Evolutionary conservation across 2,888 invertebrate species (phyloP).

Genomic region (Cheilosia vernalis): DNA sequence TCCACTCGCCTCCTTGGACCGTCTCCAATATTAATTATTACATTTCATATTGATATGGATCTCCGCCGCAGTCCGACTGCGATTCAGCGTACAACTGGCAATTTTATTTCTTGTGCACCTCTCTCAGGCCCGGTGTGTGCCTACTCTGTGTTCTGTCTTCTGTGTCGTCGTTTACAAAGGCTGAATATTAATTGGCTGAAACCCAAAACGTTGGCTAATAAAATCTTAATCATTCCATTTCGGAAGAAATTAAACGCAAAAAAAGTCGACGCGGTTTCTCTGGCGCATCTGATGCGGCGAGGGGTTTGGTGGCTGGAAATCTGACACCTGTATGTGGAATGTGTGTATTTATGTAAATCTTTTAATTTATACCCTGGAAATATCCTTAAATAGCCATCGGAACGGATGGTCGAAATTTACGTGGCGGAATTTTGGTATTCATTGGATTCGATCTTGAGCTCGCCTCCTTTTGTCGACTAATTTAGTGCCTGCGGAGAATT

Average conservation of each 20-base stretch:
- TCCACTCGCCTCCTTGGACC: slow-evolving; percentile 47
- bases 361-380: slow-evolving; percentile 75
- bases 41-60: slow-evolving; percentile 72
- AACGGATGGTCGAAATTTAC: slow-evolving; percentile 67
- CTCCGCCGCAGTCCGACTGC: slow-evolving; percentile 45
- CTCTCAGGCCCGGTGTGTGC: not conserved
- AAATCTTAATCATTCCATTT: slow-evolving; percentile 76
- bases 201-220: slow-evolving; percentile 75
- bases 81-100: slow-evolving; percentile 21
- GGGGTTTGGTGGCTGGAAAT: slow-evolving; percentile 68
- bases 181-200: slow-evolving; percentile 75
- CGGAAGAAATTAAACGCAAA: slow-evolving; percentile 74
- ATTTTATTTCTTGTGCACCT: slow-evolving; percentile 44
- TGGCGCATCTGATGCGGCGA: slow-evolving; percentile 22
- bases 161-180: slow-evolving; percentile 69
- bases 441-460: slow-evolving; percentile 70
- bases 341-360: slow-evolving; percentile 75
- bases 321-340: slow-evolving; percentile 74
- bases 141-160: slow-evolving; percentile 23
- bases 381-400: slow-evolving; percentile 74
- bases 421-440: slow-evolving; percentile 70
- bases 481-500: slow-evolving; percentile 73
- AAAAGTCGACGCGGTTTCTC: slow-evolving; percentile 25
- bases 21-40: slow-evolving; percentile 74
- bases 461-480: slow-evolving; percentile 71